Evolutionary conservation across 2,113 vertebrate genomes (phyloP), one percentile per base, ranked within the genome.

Genomic region (Todiramphus chloris): DNA sequence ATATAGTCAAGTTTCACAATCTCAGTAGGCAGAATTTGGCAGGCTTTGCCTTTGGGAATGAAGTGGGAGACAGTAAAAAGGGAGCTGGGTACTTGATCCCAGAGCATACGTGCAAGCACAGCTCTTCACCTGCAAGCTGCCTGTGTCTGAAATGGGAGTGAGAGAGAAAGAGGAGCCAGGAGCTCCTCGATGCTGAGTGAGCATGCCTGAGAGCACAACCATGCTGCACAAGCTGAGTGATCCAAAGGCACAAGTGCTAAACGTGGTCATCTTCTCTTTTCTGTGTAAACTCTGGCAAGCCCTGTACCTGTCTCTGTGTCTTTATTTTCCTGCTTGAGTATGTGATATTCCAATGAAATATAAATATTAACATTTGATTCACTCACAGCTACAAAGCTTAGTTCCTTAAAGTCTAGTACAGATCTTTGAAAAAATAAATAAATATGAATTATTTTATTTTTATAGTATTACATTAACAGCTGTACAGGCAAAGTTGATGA

Each of bases 281-380:
- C 41, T 59, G 6, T 33, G n/a, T 18, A 37, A 67, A 50, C 58
- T 94, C 75, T 77, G 58, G 77, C 77, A 89, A 92, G 83, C 50
- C 48, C 66, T 75, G 43, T 28, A 62, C 58, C 46, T 77, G 85
- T 39, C 82, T 63, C 62, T 62, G 11, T 33, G 69, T 35, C 89
- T 93, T 90, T 93, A 87, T 96, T 96, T 96, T 93, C 91, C 80
- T 83, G 31, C 79, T 82, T 85, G 84, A 94, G 28, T 73, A 58
- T 6, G 69, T 64, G 77, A 76, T 73, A 79, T 75, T 95, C 62
- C 63, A 64, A 30, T 10, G 67, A 91, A 96, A 94, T 74, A 87
- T 56, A 90, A 93, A 90, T 76, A 96, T 93, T 84, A 95, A 84
- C 87, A 89, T 89, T 96, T 93, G 33, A 93, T 91, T 92, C 79